Evolutionary conservation across 2,888 invertebrate genomes (phyloP).

Genomic region (Salticus scenicus): DNA sequence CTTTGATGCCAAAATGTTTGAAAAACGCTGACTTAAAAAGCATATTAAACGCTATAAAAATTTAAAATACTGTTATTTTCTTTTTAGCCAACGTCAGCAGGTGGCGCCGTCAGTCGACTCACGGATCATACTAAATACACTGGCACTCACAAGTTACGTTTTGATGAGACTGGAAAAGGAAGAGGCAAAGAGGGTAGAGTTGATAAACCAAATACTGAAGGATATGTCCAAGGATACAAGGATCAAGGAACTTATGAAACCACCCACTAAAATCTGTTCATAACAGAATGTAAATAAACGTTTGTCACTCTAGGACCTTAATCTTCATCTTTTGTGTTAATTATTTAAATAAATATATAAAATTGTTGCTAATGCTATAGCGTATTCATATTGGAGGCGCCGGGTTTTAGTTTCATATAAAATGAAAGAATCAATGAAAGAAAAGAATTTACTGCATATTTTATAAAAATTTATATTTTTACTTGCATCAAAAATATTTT

Average conservation of each 20-base stretch:
- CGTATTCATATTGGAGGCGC: too few relatives aligned
- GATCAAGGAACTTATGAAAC: conserved; percentile 82
- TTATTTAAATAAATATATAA: too few relatives aligned
- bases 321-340: conserved; percentile 13
- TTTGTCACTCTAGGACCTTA: conserved; percentile 37
- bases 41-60: too few relatives aligned
- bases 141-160: conserved; percentile 89
- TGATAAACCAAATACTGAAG: conserved; percentile 83
- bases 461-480: too few relatives aligned
- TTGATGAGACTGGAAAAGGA: conserved; percentile 89
- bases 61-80: too few relatives aligned
- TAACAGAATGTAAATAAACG: conserved; percentile 23
- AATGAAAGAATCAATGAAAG: too few relatives aligned
- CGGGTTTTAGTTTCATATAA: too few relatives aligned
- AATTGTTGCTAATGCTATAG: too few relatives aligned
- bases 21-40: too few relatives aligned
- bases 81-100: conserved; percentile 74
- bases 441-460: too few relatives aligned
- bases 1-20: too few relatives aligned
- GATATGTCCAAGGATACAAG: conserved; percentile 89
- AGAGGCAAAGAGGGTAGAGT: conserved; percentile 87
- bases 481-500: too few relatives aligned
- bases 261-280: conserved; percentile 46
- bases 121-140: conserved; percentile 92
- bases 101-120: conserved; percentile 82